phyloP scores from a whole-genome alignment of 2,113 vertebrate species.

The Muscicapa adusta region DNA sequence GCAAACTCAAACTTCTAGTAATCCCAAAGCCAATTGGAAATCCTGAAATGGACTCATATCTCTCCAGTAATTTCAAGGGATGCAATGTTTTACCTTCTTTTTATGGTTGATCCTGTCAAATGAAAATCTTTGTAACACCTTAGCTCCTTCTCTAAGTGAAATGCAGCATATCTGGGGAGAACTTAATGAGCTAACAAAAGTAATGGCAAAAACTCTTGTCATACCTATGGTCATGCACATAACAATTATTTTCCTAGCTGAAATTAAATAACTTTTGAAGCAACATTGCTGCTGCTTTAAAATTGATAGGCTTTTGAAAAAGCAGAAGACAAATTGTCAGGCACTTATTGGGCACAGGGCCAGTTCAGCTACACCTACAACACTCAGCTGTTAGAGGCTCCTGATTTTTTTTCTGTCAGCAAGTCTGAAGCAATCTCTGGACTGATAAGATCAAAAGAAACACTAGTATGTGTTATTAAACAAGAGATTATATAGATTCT shows the following conservation, averaged over 20 bases:
- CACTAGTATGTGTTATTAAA: conserved; percentile 53
- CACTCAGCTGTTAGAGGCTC: conserved; percentile 15
- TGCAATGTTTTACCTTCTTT: background rate
- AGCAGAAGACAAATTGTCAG: background rate
- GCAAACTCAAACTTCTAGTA: background rate
- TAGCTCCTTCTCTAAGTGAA: background rate
- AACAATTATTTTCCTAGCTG: background rate
- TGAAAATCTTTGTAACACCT: background rate
- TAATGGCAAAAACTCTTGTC: rapidly evolving
- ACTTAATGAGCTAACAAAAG: background rate
- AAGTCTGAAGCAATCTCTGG: conserved; percentile 43
- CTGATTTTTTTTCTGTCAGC: conserved; percentile 7
- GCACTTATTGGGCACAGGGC: conserved; percentile 16
- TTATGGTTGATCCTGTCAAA: background rate
- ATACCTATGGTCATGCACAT: background rate
- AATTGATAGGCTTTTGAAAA: background rate
- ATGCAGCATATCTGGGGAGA: background rate
- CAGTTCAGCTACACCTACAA: conserved; percentile 43
- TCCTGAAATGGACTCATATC: background rate
- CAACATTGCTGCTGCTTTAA: background rate
- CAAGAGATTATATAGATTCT: conserved; percentile 52
- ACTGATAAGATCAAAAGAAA: conserved; percentile 67
- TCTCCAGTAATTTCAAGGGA: background rate
- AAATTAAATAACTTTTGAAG: background rate
- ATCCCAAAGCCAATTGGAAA: background rate